Evolutionary conservation across 2,888 invertebrate species (phyloP), one percentile per base, ranked within the genome.

Genomic region (Antheraea assamensis): DNA sequence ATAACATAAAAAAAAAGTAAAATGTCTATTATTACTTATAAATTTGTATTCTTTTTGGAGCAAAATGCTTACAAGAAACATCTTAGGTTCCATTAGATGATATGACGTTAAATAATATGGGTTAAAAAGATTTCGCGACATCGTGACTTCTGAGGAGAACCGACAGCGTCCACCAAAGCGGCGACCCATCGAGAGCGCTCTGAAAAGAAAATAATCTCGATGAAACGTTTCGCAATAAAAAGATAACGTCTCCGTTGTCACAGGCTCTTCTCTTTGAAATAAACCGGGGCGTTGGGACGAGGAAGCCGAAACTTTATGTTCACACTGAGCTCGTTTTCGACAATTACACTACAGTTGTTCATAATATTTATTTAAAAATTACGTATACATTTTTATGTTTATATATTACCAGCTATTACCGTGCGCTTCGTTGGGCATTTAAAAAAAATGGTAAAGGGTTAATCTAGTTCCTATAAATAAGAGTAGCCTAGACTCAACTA

Each of bases 171-270:
- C 84, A 85, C 86, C 86, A 81, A 84, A 82, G 83, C 79, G 80
- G 78, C 78, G 82, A 81, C 79, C 78, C 82, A 85, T 87, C 86
- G 84, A 85, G 86, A 85, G 80, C 83, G 85, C 80, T 86, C 85
- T 87, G 86, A 85, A 89, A 87, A 88, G 88, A 88, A 89, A 90
- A 90, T 90, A 90, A 92, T 91, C 91, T 92, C 89, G 90, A 91
- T 92, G 89, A 88, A 91, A 92, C 86, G 88, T 88, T 88, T 82
- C 78, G 85, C 88, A 86, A 87, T 90, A 91, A 90, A 91, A 86
- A 82, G 84, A 80, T 82, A 87, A 87, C 82, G 87, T 86, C 85
- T 83, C 77, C 82, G 82, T 82, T 84, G 84, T 76, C 83, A 81
- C 81, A 83, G 83, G 79, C 77, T 82, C 80, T 80, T 82, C 81